These are phyloP conservation scores for Unio delphinus DNA, from an alignment of 2,888 invertebrate genomes.

Conservation along the genomic window DNA sequence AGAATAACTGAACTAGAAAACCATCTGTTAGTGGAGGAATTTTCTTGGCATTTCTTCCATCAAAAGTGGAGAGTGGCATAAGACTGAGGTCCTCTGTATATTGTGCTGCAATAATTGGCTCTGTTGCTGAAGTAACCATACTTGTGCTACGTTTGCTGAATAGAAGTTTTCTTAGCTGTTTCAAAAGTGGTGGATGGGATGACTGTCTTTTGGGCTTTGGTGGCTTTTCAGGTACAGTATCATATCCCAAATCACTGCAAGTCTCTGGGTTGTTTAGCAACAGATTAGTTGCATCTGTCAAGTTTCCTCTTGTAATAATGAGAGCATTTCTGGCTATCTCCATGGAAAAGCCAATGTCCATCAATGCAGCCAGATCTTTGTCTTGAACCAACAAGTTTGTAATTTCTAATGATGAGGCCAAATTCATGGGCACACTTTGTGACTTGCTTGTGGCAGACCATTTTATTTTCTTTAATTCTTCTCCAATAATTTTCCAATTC, in stretches of 20 bases:
- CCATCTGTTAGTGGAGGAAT: conserved; percentile 42
- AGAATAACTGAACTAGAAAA: conserved; percentile 51
- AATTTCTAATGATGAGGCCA: background rate
- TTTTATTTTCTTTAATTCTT: conserved; percentile 16
- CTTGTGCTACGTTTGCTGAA: conserved; percentile 9
- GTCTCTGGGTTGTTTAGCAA: conserved; percentile 41
- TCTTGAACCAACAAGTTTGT: conserved; percentile 25
- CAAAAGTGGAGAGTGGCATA: conserved; percentile 42
- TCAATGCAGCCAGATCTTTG: conserved; percentile 37
- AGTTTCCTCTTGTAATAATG: conserved; percentile 48
- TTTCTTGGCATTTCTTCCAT: conserved; percentile 50
- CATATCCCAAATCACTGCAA: conserved; percentile 6
- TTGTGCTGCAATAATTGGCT: conserved; percentile 9
- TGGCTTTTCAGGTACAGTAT: background rate
- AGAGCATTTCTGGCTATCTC: conserved; percentile 53
- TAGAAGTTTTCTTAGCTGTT: conserved; percentile 28
- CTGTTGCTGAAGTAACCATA: conserved; percentile 21
- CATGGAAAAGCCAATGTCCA: conserved; percentile 51
- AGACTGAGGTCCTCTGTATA: conserved; percentile 35
- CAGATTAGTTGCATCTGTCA: conserved; percentile 48
- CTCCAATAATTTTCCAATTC: conserved; percentile 39
- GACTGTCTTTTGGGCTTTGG: conserved; percentile 23
- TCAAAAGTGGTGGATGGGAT: conserved; percentile 34
- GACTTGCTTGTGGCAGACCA: conserved; percentile 15
- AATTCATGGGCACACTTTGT: conserved; percentile 13